Evolutionary conservation across 2,113 vertebrate genomes (phyloP).

Genomic region (Daboia siamensis): DNA sequence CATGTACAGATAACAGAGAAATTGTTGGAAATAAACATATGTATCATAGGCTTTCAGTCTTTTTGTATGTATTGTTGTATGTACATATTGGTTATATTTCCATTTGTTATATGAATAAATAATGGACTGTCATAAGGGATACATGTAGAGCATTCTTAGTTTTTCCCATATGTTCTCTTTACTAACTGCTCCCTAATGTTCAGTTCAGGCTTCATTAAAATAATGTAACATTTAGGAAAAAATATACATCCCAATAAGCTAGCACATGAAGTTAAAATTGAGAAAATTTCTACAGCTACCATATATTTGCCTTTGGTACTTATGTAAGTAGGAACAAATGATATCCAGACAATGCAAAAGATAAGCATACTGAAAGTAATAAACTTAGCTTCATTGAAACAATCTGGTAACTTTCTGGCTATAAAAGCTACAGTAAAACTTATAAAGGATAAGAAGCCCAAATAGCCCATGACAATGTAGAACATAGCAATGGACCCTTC

Average conservation of each 20-base stretch:
- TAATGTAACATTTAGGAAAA: not conserved
- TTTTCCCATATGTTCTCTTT: not conserved
- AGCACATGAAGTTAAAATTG: not conserved
- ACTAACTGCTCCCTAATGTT: not conserved
- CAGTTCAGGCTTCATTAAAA: not conserved
- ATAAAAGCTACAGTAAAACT: not conserved
- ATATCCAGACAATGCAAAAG: not conserved
- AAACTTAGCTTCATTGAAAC: slow-evolving; percentile 4
- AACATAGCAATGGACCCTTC: not conserved
- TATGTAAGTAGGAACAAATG: not conserved
- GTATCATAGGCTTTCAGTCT: not conserved
- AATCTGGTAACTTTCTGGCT: not conserved
- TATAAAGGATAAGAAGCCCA: not conserved
- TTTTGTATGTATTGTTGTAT: not conserved
- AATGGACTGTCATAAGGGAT: not conserved
- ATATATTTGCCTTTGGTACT: not conserved
- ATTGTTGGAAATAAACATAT: not conserved
- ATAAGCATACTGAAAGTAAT: not conserved
- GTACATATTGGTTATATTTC: not conserved
- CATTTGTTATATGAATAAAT: not conserved
- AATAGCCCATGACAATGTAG: not conserved
- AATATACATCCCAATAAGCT: not conserved
- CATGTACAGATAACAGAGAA: not conserved
- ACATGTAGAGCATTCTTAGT: not conserved
- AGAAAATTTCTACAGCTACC: not conserved